Percentiles rank a stretch among this genome's conserved stretches.
Evolutionary conservation across 2,888 invertebrate species (phyloP).

Genomic region (Flexamia atlantica): DNA sequence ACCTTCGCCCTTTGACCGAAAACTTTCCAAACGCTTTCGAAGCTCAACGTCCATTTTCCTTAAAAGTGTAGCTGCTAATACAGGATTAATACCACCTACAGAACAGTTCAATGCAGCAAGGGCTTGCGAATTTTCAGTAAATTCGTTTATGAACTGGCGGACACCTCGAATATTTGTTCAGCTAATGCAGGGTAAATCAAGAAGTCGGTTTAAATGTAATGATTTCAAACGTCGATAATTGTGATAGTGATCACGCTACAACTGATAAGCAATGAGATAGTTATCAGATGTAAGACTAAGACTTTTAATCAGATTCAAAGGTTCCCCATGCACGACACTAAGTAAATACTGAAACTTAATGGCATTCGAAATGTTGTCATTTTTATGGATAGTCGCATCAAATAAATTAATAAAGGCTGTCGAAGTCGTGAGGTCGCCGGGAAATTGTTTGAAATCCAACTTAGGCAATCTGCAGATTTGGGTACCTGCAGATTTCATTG

Average conservation of each 20-base stretch:
- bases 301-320: background rate
- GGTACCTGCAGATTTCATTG: background rate
- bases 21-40: background rate
- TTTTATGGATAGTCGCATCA: background rate
- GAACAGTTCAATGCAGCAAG: background rate
- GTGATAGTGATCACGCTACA: background rate
- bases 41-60: background rate
- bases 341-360: background rate
- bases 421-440: background rate
- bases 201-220: background rate
- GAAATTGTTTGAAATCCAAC: background rate
- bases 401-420: background rate
- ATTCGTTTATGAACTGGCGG: background rate
- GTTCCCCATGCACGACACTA: background rate
- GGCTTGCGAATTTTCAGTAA: background rate
- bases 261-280: background rate
- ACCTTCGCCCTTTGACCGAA: background rate
- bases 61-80: background rate
- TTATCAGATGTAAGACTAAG: background rate
- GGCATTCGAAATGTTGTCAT: background rate
- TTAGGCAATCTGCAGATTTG: background rate
- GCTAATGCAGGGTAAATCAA: background rate
- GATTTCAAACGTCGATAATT: background rate
- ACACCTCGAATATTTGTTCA: background rate
- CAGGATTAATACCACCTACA: background rate